These are phyloP conservation scores for Entomobrya proxima DNA, from an alignment of 2,888 invertebrate species.

Conservation along the genomic window DNA sequence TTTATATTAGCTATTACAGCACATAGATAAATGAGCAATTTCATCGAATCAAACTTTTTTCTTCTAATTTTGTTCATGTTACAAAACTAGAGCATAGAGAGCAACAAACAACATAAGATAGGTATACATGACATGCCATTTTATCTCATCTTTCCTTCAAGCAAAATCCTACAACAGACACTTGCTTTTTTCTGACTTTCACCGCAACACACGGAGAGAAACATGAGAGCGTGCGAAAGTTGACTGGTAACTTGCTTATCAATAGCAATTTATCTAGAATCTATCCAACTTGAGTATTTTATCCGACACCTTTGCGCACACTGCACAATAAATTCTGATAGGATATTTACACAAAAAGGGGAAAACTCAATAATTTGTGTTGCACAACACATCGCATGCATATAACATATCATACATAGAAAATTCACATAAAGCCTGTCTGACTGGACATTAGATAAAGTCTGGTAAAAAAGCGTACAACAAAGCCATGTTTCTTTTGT, in stretches of 20 bases:
- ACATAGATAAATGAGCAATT: no score
- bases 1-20: no score
- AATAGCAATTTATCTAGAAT: background rate
- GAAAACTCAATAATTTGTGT: background rate
- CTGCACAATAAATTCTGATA: background rate
- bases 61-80: no score
- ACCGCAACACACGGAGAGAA: background rate
- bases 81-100: background rate
- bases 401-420: no score
- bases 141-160: constrained; percentile 18
- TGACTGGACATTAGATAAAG: background rate
- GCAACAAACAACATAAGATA: background rate
- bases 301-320: background rate
- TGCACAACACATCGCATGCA: background rate
- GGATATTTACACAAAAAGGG: background rate
- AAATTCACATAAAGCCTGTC: background rate
- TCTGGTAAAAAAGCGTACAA: background rate
- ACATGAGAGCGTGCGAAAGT: background rate
- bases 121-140: background rate
- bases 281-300: constrained; percentile 8
- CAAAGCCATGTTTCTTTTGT: background rate
- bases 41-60: no score
- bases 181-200: background rate
- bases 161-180: background rate
- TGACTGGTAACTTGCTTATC: background rate